Evolutionary conservation across 2,888 invertebrate species (phyloP), one percentile per base, ranked within the genome.

Genomic region (Drosophila incognita): DNA sequence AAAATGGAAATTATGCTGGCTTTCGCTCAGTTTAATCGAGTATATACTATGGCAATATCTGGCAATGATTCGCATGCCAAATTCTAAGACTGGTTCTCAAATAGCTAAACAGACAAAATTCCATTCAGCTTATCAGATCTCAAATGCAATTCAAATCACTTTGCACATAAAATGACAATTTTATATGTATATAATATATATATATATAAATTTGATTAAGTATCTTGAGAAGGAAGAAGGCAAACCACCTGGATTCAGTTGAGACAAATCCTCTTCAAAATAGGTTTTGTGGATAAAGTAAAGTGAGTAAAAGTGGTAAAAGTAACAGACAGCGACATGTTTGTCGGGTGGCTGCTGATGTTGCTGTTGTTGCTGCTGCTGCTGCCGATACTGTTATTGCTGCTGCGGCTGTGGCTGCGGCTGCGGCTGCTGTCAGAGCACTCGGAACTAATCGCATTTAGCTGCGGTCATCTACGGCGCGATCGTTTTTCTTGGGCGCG

Each of bases 391-490:
- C 65, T 63, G 72, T 40, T 15, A 52, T 62, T 64, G 76, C 57
- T 18, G 56, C 53, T 4, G 27, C 21, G 27, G 35, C 63, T 11
- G 35, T 6, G 33, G 31, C 56, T 53, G 61, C 21, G 33, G n/a
- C 70, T 40, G 56, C 38, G 42, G 56, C 71, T 57, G 82, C 85
- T 81, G 79, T 85, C 89, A 86, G 84, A 91, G 85, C 83, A 91
- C 83, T 87, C 83, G 91, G 88, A 90, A 92, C 92, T 89, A 92
- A 92, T 92, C 83, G 88, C 85, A 82, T 90, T 92, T 91, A 82
- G 92, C 79, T 91, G 90, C 91, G 92, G 92, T 92, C 92, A 92
- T 92, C 92, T 92, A 92, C 82, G 77, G 75, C 62, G 83, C 83
- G 90, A 90, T 88, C 86, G 88, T 79, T 80, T 82, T 82, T 79